A percentile compares a stretch with the other conserved stretches of the same genome.
These are phyloP conservation scores for Heteromormyrus szaboi DNA, from an alignment of 2,797 vertebrate genomes.

Conservation along the genomic window DNA sequence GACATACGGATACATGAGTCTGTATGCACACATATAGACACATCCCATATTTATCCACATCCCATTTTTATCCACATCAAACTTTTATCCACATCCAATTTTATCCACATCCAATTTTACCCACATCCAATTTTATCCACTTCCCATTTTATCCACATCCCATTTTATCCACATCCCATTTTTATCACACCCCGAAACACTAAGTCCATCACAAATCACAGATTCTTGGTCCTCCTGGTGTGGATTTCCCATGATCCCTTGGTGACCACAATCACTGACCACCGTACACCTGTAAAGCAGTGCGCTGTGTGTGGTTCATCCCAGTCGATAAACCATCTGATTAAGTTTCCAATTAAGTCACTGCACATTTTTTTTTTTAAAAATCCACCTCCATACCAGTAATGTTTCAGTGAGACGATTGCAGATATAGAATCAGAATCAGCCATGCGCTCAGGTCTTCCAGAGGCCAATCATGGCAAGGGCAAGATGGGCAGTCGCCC, in stretches of 20 bases:
- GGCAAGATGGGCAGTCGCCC: background rate
- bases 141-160: background rate
- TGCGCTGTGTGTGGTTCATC: background rate
- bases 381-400: background rate
- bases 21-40: background rate
- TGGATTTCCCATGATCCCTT: background rate
- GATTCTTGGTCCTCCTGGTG: background rate
- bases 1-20: background rate
- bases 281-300: background rate
- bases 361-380: background rate
- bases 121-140: background rate
- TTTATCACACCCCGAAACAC: background rate
- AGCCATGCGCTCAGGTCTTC: background rate
- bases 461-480: background rate
- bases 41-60: background rate
- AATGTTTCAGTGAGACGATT: background rate
- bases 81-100: background rate
- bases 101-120: background rate
- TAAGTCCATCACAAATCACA: background rate
- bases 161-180: background rate
- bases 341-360: background rate
- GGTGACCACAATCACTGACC: background rate
- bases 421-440: background rate
- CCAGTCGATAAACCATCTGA: background rate
- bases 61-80: background rate